Evolutionary conservation across 2,888 invertebrate species (phyloP).

Genomic region (Caenorhabditis parvicauda): DNA sequence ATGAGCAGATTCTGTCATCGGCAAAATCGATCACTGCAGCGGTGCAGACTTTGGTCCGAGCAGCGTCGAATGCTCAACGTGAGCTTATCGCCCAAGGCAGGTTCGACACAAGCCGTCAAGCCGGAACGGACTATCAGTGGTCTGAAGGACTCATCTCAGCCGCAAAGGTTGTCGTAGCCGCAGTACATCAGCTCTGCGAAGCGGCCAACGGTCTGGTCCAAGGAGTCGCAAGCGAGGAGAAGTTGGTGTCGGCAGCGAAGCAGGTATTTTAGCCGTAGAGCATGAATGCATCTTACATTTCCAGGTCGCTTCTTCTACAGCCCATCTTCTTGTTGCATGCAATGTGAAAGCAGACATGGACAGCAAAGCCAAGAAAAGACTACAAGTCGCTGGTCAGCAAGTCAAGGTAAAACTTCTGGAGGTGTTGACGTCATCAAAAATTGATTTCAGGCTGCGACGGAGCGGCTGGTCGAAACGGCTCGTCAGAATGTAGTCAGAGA

Average conservation of each 20-base stretch:
- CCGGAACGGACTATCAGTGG: slow-evolving; percentile 51
- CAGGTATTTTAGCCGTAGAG: too few relatives aligned
- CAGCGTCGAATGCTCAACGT: slow-evolving; percentile 92
- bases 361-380: slow-evolving; percentile 84
- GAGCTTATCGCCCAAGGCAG: slow-evolving; percentile 81
- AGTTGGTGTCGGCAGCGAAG: slow-evolving; percentile 90
- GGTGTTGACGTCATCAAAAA: too few relatives aligned
- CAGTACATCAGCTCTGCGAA: slow-evolving; percentile 94
- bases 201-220: slow-evolving; percentile 90
- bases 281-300: slow-evolving; percentile 32
- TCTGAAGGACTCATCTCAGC: slow-evolving; percentile 63
- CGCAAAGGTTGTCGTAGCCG: slow-evolving; percentile 86
- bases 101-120: slow-evolving; percentile 3
- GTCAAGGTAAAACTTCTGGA: slow-evolving; percentile 40
- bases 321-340: slow-evolving; percentile 93
- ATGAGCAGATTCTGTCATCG: slow-evolving; percentile 96
- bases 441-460: slow-evolving; percentile 85
- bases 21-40: slow-evolving; percentile 96
- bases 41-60: slow-evolving; percentile 90
- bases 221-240: slow-evolving; percentile 75
- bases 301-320: slow-evolving; percentile 96
- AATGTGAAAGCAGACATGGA: slow-evolving; percentile 97
- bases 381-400: slow-evolving; percentile 68
- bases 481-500: slow-evolving; percentile 73
- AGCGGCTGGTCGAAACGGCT: slow-evolving; percentile 90